Conservation (phyloP, 2,113 vertebrate species). For the Numida meleagris region DNA sequence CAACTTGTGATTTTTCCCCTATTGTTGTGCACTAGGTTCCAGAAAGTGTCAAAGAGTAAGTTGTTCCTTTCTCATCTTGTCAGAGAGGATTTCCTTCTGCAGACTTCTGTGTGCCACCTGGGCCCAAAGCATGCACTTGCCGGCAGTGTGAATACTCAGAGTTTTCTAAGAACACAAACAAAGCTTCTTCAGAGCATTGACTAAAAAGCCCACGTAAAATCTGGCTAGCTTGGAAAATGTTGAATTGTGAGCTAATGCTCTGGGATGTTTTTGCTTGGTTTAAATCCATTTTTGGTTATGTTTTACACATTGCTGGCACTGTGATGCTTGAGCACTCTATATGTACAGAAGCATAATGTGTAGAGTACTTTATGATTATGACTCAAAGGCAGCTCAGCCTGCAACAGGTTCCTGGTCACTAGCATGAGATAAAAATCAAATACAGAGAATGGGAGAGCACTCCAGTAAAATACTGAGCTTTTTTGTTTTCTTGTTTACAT, state of each 20-base stretch:
- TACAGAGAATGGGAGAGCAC: fast-evolving
- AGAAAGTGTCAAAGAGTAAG: background rate
- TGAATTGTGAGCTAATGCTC: background rate
- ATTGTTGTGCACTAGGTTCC: background rate
- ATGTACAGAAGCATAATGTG: fast-evolving
- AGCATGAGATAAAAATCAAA: background rate
- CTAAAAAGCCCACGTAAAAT: background rate
- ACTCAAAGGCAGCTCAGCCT: background rate
- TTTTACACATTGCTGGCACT: background rate
- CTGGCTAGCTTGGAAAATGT: background rate
- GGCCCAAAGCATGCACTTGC: background rate
- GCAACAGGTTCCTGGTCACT: background rate
- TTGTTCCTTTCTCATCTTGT: background rate
- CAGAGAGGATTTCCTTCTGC: background rate
- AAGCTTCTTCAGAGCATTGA: background rate
- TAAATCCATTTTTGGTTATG: background rate
- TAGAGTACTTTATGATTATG: background rate
- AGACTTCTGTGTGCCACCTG: fast-evolving
- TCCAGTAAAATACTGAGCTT: fast-evolving
- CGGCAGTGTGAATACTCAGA: background rate
- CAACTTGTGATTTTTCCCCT: background rate
- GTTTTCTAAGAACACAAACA: background rate
- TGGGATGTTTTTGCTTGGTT: background rate
- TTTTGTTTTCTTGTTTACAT: background rate
- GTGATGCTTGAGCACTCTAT: fast-evolving